Conservation (phyloP, 1,140 invertebrate species). For the Nephotettix cincticeps region DNA sequence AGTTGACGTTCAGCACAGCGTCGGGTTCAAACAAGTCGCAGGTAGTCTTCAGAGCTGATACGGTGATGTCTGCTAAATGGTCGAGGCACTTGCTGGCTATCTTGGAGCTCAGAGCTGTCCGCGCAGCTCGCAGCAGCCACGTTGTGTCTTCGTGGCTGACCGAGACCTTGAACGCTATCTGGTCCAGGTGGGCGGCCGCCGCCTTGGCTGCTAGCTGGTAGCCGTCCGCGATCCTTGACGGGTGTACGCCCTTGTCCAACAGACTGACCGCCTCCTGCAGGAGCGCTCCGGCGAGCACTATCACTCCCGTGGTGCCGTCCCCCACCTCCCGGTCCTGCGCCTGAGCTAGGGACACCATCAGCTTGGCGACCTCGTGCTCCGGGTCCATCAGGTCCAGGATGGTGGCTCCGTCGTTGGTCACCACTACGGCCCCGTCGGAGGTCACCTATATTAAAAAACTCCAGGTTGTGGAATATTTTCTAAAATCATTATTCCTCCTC, state of each 20-base stretch:
- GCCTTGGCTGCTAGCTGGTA: neutral
- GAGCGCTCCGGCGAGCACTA: slow-evolving; percentile 11
- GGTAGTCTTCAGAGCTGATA: neutral
- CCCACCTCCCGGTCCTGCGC: slow-evolving; percentile 15
- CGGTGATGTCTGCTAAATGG: neutral
- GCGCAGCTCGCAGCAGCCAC: neutral
- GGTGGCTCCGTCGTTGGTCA: slow-evolving; percentile 19
- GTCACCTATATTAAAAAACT: neutral
- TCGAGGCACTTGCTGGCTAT: neutral
- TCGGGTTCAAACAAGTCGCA: neutral
- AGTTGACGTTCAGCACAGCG: neutral
- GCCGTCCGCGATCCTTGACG: neutral
- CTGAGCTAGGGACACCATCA: neutral
- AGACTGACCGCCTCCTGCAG: neutral
- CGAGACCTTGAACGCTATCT: neutral
- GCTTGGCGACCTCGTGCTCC: slow-evolving; percentile 15
- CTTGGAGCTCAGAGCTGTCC: neutral
- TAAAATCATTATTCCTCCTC: no score
- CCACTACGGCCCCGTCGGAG: neutral
- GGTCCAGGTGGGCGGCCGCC: neutral
- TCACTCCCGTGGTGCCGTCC: slow-evolving; percentile 15
- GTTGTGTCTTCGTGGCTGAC: neutral
- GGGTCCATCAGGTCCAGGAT: slow-evolving; percentile 6
- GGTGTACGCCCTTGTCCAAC: slow-evolving; percentile 12
- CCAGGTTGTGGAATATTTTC: no score